Conservation (phyloP, 1,140 invertebrate genomes). For the Anastrepha ludens region DNA sequence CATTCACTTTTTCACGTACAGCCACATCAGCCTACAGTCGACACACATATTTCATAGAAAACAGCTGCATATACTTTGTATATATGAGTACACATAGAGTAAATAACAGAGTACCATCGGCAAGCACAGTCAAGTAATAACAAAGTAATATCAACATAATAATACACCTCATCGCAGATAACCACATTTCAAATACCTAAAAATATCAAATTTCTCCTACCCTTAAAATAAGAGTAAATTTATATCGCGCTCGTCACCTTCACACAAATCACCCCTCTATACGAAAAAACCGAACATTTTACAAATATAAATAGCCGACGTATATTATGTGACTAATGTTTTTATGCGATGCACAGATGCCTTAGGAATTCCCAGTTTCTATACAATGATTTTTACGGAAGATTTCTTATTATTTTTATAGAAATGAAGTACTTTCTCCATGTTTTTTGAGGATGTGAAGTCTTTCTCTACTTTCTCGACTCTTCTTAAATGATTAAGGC, state of each 20-base stretch:
- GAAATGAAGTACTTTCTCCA: no score
- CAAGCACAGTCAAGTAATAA: slow-evolving; percentile 28
- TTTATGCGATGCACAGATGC: no score
- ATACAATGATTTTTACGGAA: no score
- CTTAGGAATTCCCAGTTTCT: no score
- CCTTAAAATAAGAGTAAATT: background rate
- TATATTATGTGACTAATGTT: no score
- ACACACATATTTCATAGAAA: background rate
- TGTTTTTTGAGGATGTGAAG: no score
- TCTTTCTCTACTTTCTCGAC: no score
- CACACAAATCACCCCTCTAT: background rate
- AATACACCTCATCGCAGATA: slow-evolving; percentile 1
- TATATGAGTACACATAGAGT: no score
- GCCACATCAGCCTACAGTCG: background rate
- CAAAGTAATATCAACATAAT: slow-evolving; percentile 39
- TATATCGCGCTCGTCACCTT: background rate
- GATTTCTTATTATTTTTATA: no score
- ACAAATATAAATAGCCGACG: no score
- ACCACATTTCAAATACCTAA: slow-evolving; percentile 18
- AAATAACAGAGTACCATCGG: slow-evolving; percentile 16
- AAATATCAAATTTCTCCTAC: slow-evolving; percentile 4
- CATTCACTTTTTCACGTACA: slow-evolving; percentile 1
- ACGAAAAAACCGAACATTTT: no score
- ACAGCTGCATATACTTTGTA: background rate
- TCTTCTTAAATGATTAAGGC: no score